A percentile compares a stretch with the other conserved stretches of the same genome.
Evolutionary conservation across 2,888 invertebrate genomes (phyloP).

Genomic region (Acrocyrtus sp.): DNA sequence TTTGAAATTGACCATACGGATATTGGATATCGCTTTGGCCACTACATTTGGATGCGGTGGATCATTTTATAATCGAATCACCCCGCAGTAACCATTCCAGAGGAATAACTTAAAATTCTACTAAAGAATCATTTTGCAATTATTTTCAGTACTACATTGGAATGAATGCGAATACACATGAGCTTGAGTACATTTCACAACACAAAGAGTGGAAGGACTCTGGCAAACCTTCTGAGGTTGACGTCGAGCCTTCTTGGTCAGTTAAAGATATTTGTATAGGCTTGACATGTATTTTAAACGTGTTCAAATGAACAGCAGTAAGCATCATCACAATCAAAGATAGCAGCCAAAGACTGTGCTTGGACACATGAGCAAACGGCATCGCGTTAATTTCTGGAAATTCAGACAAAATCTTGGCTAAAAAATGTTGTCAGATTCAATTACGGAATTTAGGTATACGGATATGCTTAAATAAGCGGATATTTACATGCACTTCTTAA

Average conservation of each 20-base stretch:
- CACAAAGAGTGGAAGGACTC: not conserved
- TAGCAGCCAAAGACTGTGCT: too few species aligned
- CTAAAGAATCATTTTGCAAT: too few species aligned
- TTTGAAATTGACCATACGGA: slow-evolving; percentile 19
- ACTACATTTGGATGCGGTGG: slow-evolving; percentile 32
- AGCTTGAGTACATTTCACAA: slow-evolving; percentile 22
- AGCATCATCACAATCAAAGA: not conserved
- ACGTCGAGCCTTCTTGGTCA: slow-evolving; percentile 21
- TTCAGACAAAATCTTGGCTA: not conserved
- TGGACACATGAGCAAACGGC: too few species aligned
- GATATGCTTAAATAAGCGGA: too few species aligned
- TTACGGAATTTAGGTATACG: too few species aligned
- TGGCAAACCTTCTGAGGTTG: slow-evolving; percentile 9
- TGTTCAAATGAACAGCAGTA: slow-evolving; percentile 7
- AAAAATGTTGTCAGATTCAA: not conserved
- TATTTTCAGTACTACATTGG: slow-evolving; percentile 19
- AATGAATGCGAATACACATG: slow-evolving; percentile 21
- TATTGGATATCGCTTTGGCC: slow-evolving; percentile 21
- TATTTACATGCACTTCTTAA: too few species aligned
- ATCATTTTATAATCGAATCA: slow-evolving; percentile 9
- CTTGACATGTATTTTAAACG: slow-evolving; percentile 23
- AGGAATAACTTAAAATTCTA: too few species aligned
- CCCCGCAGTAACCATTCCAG: slow-evolving; percentile 4
- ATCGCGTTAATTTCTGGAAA: too few species aligned
- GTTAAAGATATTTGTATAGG: slow-evolving; percentile 15